Evolutionary conservation across 1,140 invertebrate genomes (phyloP), one percentile per base, ranked within the genome.

Genomic region (Oscheius sp.): DNA sequence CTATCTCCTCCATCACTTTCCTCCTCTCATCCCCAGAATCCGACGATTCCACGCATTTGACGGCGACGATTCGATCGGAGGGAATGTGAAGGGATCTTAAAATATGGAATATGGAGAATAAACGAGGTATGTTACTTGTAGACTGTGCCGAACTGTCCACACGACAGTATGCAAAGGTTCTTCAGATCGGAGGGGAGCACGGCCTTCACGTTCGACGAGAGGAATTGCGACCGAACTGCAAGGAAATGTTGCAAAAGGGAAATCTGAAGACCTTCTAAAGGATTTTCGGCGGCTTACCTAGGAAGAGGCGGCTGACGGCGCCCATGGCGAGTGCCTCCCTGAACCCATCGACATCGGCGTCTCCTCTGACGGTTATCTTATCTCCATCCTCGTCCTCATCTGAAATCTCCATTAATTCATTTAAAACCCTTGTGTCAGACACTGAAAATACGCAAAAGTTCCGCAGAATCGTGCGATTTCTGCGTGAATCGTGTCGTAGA

Each of bases 1-100:
- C 84, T 64, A 86, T 71, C 75, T 86, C 85, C 55, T 80, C 82
- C 20, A 85, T 79, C 61, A 86, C 85, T 67, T 83, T 80, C 73
- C 80, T 81, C 63, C 85, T 84, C 31, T 79, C 79, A 34, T 80
- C 80, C 23, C 74, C 73, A 36, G 80, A 79, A 29, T 84, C 80
- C 78, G 85, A 83, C 28, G 85, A 71, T 34, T 79, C 74, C 66
- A 85, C 83, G 28, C 84, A 79, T 81, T 85, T 76, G 7, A 77
- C 32, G 4, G 62, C 59, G 18, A 58, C 45, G 13, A 61, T 26
- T 32, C 32, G 36, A 10, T 38, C 42, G 29, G 72, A 23, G 4
- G 23, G 15, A 7, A 49, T 0, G 35, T 62, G 26, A 20, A 64
- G 58, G 28, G 69, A 75, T 36, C 68, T 75, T 15, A 34, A 74